Base-by-base conservation (phyloP, 1,140 invertebrate species). In the Pygmarrhopalites habei region DNA sequence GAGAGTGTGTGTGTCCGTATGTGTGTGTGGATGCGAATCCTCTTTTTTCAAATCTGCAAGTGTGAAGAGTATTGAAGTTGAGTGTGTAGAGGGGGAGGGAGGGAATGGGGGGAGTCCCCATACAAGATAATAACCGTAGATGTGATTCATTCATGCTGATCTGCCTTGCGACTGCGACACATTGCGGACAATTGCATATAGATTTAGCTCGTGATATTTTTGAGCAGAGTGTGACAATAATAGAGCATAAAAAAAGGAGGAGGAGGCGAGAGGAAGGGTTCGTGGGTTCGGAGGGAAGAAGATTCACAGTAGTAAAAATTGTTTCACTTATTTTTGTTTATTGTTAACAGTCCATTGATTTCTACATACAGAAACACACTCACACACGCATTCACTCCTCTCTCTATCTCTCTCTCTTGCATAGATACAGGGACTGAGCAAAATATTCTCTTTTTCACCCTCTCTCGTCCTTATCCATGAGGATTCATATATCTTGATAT, bases 331-430 rank as follows among this genome's bases (percentile, higher is more conserved):
- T 65, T 64, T 58, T 60, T 64, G 58, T 64, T 64, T 64, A 64
- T 59, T 64, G 62, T 64, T 64, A 58, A 64, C 62, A 64, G 39
- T 64, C 62, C 62, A 64, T 64, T 64, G 62, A 64, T 64, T 64
- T 55, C n/a, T 23, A 25, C 58, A 35, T 64, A 51, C n/a, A n/a
- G n/a, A n/a, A n/a, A n/a, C n/a, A n/a, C n/a, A n/a, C n/a, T n/a
- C n/a, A n/a, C n/a, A n/a, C n/a, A n/a, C n/a, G n/a, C n/a, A n/a
- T n/a, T 64, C 44, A 49, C 29, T 64, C 55, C 60, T 43, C 30
- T 57, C 32, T 58, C 55, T 58, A 5, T 30, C 55, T 57, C 28
- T 41, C 46, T 17, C 23, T 41, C 23, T 47, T 35, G 32, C 32
- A 35, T 7, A 35, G 15, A 35, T 7, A 35, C 32, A 7, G 32